Conservation (phyloP, 2,888 invertebrate species). For the Silvanus unidentatus region DNA sequence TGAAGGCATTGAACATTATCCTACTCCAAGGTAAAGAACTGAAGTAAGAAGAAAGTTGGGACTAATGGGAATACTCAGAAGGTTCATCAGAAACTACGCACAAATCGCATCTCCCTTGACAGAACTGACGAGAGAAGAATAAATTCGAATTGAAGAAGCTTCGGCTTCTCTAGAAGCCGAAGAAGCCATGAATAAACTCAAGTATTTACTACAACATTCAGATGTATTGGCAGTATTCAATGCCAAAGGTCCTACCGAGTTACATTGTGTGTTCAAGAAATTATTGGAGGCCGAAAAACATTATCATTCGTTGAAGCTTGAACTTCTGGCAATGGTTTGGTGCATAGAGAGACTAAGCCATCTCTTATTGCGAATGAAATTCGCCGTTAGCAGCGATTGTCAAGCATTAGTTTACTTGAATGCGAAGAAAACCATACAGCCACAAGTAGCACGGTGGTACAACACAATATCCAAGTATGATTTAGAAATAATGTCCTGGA, state of each 20-base stretch:
- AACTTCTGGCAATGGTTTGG: constrained; percentile 26
- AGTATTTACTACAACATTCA: constrained; percentile 25
- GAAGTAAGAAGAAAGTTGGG: constrained; percentile 10
- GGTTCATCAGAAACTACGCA: constrained; percentile 19
- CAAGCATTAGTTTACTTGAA: constrained; percentile 23
- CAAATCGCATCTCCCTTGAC: constrained; percentile 25
- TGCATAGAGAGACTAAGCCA: constrained; percentile 19
- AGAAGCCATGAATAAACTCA: too few relatives aligned
- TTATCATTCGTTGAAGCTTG: constrained; percentile 23
- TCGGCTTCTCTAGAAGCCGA: too few relatives aligned
- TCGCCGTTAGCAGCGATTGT: constrained; percentile 28
- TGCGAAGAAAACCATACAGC: constrained; percentile 20
- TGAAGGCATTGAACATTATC: too few relatives aligned
- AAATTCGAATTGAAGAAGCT: too few relatives aligned
- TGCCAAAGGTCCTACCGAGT: too few relatives aligned
- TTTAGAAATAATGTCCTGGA: constrained; percentile 20
- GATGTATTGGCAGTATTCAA: constrained; percentile 15
- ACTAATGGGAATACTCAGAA: constrained; percentile 19
- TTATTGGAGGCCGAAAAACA: constrained; percentile 21
- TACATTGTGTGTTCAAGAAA: constrained; percentile 25
- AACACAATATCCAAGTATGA: constrained; percentile 18
- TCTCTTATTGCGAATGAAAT: constrained; percentile 22
- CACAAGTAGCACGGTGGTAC: constrained; percentile 23
- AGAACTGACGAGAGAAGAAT: constrained; percentile 15
- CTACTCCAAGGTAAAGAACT: too few relatives aligned